Evolutionary conservation across 2,888 invertebrate species (phyloP), one percentile per base, ranked within the genome.

Genomic region (Eledone cirrhosa): DNA sequence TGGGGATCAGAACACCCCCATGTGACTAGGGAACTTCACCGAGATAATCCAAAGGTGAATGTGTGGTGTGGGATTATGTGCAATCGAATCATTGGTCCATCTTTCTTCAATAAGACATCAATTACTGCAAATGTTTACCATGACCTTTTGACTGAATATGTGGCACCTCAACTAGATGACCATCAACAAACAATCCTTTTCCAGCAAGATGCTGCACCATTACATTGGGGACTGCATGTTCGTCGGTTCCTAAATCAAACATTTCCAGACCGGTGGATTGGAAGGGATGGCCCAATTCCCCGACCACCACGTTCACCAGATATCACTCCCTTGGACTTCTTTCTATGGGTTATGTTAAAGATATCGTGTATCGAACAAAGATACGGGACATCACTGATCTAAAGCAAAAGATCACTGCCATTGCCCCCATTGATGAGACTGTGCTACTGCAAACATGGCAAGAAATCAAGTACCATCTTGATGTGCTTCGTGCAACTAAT

Each of bases 1-100:
- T 63, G 63, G 63, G 63, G 63, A 63, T 63, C 63, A 63, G 63
- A 63, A 63, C 63, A 63, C 63, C 63, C 63, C 63, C 63, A 63
- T 5, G 63, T 63, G 63, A 63, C 63, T 63, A 63, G 63, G 11
- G 63, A 63, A 63, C 3, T 63, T 63, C 5, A 63, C 5, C 63
- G 63, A 7, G 11, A 63, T 7, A 63, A 11, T 11, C 63, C 63
- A 63, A 63, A 63, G 63, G 63, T 63, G 63, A 63, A 63, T 63
- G 63, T 63, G 63, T 63, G 63, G 63, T 63, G 63, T 63, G 63
- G 63, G 63, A 63, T 63, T 11, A 63, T 63, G 63, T 63, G 63
- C 63, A 24, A 63, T 63, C 63, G 63, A 63, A 63, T 63, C 3
- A 63, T 63, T 63, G 11, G 63, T 63, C 63, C 63, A 63, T 11